These are phyloP conservation scores for Trachelus troglodyta DNA, from an alignment of 2,888 invertebrate species.

Conservation along the genomic window DNA sequence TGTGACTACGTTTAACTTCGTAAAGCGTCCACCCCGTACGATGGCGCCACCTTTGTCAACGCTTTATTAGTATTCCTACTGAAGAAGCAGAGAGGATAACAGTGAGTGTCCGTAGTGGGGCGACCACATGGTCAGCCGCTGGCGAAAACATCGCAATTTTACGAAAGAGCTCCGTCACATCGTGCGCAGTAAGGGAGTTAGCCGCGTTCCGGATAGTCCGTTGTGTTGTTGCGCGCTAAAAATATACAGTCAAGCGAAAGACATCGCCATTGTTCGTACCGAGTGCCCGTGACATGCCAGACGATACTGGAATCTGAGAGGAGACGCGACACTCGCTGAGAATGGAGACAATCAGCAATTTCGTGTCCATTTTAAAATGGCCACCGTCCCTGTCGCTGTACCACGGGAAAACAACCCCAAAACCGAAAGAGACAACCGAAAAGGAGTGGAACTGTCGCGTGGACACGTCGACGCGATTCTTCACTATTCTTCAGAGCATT, in stretches of 20 bases:
- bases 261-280: background rate
- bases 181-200: background rate
- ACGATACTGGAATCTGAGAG: background rate
- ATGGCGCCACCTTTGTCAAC: background rate
- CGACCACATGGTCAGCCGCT: background rate
- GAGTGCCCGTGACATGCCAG: background rate
- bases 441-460: conserved; percentile 7
- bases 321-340: background rate
- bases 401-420: background rate
- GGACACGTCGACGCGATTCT: conserved; percentile 36
- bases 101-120: background rate
- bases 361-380: background rate
- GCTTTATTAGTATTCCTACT: background rate
- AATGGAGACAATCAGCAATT: background rate
- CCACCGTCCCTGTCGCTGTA: background rate
- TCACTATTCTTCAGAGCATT: conserved; percentile 50
- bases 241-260: background rate
- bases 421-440: background rate
- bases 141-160: conserved; percentile 1
- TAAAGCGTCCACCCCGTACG: background rate
- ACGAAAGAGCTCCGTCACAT: background rate
- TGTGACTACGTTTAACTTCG: background rate
- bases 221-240: background rate
- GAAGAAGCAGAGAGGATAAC: background rate
- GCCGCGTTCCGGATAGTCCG: background rate